Percentiles rank a stretch among this genome's conserved stretches.
These are phyloP conservation scores for Drosophila birchii DNA, from an alignment of 2,888 invertebrate species.

Conservation along the genomic window DNA sequence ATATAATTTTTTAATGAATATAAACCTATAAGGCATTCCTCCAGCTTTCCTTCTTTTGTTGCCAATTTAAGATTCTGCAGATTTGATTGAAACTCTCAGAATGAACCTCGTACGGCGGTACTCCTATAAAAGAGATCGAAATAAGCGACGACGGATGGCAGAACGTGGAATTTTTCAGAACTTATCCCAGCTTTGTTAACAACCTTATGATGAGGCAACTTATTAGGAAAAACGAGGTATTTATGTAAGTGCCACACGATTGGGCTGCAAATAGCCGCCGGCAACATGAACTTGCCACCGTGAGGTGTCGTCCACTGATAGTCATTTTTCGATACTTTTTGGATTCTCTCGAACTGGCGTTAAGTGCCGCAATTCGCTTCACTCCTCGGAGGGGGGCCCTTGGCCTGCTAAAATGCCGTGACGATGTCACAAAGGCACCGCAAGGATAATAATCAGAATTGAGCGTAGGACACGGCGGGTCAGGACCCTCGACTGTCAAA, in stretches of 20 bases:
- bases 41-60: no score
- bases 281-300: constrained; percentile 74
- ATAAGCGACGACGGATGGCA: not conserved
- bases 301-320: constrained; percentile 14
- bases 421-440: constrained; percentile 67
- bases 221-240: constrained; percentile 71
- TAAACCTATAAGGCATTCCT: no score
- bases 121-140: not conserved
- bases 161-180: not conserved
- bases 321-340: constrained; percentile 31
- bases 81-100: no score
- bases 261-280: constrained; percentile 77
- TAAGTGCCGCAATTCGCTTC: constrained; percentile 70
- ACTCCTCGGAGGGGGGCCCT: constrained; percentile 32
- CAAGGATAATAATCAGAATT: constrained; percentile 72
- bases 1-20: no score
- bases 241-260: constrained; percentile 77
- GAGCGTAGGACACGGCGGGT: constrained; percentile 39
- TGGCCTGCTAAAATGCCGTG: constrained; percentile 55
- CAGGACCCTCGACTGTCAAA: constrained; percentile 26
- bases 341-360: constrained; percentile 63
- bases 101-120: no score
- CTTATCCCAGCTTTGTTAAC: constrained; percentile 10
- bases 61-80: no score
- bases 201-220: constrained; percentile 53